Evolutionary conservation across 2,113 vertebrate species (phyloP), one percentile per base, ranked within the genome.

Genomic region (Vulpes vulpes): DNA sequence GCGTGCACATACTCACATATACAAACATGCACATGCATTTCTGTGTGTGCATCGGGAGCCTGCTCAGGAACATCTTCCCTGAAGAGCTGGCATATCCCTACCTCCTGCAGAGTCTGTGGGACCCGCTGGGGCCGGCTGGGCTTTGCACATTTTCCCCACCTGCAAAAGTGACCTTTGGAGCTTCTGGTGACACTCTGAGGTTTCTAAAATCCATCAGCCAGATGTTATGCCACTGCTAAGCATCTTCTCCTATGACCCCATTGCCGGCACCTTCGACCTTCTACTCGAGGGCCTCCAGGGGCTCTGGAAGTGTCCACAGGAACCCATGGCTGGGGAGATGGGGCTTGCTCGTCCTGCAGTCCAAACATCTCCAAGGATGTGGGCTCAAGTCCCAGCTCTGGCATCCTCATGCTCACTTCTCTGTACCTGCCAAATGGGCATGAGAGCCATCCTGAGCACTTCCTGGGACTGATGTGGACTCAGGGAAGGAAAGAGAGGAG

Each of bases 161-260:
- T 35, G 65, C 57, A 43, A 30, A 51, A 43, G 5, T 20, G 27
- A 23, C 67, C 35, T 76, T 59, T 14, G 19, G 53, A 30, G 25
- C 30, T 15, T 7, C 91, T 65, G 30, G 43, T 14, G 51, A 27
- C 62, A 35, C 14, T 8, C 22, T 16, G 49, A 11, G 9, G 23
- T 10, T 65, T 19, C 73, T n/a, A 49, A 20, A 62, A 9, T 9
- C 57, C 11, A 19, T 2, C 23, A 2, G n/a, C 8, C 38, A 16
- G 38, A 20, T 0, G 16, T 25, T 5, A 4, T 11, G 30, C 25
- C 1, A 0, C 19, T 25, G 19, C 59, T 5, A 32, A 62, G 22
- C 32, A 30, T 14, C 57, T 10, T 76, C 9, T 60, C 25, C 20
- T 14, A 78, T 51, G 65, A 55, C 69, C 38, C 27, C 74, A 35